Evolutionary conservation across 2,797 vertebrate species (phyloP).

Genomic region (Anguilla anguilla): DNA sequence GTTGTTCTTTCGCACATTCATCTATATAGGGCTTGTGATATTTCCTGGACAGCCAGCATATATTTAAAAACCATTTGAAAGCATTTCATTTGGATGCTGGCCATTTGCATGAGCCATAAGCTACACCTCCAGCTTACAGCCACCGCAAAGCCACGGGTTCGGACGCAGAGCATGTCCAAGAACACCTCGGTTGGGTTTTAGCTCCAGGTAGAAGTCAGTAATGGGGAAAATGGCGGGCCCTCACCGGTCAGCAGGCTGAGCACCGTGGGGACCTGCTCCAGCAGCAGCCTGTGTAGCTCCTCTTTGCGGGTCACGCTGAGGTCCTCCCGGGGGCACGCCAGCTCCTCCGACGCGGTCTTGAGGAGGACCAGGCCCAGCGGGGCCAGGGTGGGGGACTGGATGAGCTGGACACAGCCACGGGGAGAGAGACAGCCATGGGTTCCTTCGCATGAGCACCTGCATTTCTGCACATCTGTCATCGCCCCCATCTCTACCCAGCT

Average conservation of each 20-base stretch:
- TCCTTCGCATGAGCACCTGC: background rate
- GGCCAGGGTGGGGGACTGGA: slow-evolving; percentile 89
- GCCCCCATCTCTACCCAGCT: too few relatives aligned
- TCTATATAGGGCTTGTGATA: background rate
- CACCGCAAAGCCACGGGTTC: background rate
- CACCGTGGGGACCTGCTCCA: slow-evolving; percentile 93
- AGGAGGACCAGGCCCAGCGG: slow-evolving; percentile 91
- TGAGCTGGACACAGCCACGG: slow-evolving; percentile 73
- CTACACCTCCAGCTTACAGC: background rate
- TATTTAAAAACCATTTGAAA: background rate
- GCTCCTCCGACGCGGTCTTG: slow-evolving; percentile 96
- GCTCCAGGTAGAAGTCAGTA: background rate
- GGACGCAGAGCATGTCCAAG: background rate
- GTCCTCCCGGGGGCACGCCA: slow-evolving; percentile 95
- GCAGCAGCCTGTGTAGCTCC: slow-evolving; percentile 91
- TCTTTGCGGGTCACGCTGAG: slow-evolving; percentile 93
- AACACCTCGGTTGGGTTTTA: background rate
- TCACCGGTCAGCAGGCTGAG: slow-evolving; percentile 92
- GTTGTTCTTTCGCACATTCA: background rate
- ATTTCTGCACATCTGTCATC: too few relatives aligned
- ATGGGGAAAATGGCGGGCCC: background rate
- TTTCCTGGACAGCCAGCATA: background rate
- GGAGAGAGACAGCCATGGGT: background rate
- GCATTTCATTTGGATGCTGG: background rate
- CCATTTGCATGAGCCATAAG: background rate